phyloP scores from a whole-genome alignment of 2,888 invertebrate species.

The Sclerodermus sp. region DNA sequence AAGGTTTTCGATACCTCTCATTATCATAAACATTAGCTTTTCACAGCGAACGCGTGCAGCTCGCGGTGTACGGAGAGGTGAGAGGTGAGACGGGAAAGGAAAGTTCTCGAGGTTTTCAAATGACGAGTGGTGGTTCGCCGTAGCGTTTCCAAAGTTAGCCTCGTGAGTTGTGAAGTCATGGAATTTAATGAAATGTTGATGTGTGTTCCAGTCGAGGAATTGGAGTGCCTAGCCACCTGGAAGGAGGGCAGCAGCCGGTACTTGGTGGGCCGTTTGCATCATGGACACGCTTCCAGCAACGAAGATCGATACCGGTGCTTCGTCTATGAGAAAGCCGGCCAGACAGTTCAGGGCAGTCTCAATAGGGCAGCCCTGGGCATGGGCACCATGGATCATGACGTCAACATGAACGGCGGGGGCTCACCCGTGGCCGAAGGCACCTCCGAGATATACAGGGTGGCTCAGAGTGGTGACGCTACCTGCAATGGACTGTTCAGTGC shows the following conservation, averaged over 20 bases:
- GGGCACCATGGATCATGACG: constrained; percentile 49
- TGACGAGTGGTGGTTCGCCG: too few species aligned
- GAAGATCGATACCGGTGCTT: constrained; percentile 94
- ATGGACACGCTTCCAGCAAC: constrained; percentile 86
- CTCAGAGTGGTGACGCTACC: constrained; percentile 90
- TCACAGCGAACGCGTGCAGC: too few species aligned
- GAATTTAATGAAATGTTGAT: constrained; percentile 14
- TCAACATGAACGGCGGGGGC: constrained; percentile 36
- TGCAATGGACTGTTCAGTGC: constrained; percentile 92
- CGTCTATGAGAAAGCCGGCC: constrained; percentile 81
- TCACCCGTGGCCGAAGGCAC: constrained; percentile 48
- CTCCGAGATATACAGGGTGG: constrained; percentile 69
- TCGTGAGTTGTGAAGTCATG: too few species aligned
- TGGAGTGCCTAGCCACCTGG: constrained; percentile 90
- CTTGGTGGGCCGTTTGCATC: constrained; percentile 86
- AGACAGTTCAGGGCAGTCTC: constrained; percentile 41
- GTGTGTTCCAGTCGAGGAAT: constrained; percentile 76
- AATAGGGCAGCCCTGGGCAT: constrained; percentile 45
- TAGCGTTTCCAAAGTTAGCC: too few species aligned
- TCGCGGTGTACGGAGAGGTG: too few species aligned
- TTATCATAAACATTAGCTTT: too few species aligned
- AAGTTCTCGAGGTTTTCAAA: too few species aligned
- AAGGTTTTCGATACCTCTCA: too few species aligned
- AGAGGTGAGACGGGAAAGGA: too few species aligned
- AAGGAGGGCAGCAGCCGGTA: constrained; percentile 91